These are phyloP conservation scores for Notodonta dromedarius DNA, from an alignment of 2,888 invertebrate genomes.

Conservation along the genomic window DNA sequence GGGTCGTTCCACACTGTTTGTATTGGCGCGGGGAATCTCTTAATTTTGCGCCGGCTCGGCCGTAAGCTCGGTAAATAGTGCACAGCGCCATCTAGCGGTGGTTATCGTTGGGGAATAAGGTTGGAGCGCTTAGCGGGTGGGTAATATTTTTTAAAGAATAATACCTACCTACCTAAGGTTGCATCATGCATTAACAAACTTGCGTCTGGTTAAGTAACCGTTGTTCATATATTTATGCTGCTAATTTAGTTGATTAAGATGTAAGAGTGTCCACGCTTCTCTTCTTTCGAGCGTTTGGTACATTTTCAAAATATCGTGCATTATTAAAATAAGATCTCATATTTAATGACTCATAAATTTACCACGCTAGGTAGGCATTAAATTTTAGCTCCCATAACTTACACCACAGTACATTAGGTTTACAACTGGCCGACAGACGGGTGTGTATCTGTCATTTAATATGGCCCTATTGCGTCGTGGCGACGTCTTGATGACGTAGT, in stretches of 20 bases:
- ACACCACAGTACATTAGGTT: conserved; percentile 1
- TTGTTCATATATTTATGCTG: no score
- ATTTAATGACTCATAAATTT: no score
- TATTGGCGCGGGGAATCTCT: conserved; percentile 67
- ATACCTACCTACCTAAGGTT: no score
- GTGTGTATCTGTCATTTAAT: conserved; percentile 9
- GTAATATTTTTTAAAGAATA: not conserved
- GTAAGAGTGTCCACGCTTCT: no score
- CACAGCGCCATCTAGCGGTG: conserved; percentile 45
- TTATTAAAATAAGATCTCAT: no score
- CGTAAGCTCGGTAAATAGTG: conserved; percentile 60
- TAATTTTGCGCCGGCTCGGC: conserved; percentile 68
- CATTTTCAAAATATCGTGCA: no score
- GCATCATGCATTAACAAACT: no score
- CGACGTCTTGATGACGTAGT: conserved; percentile 6
- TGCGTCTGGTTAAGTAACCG: no score
- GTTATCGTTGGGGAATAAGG: conserved; percentile 36
- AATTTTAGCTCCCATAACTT: not conserved
- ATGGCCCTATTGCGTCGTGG: conserved; percentile 4
- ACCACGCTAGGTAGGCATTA: no score
- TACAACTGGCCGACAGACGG: not conserved
- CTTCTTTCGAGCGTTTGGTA: no score
- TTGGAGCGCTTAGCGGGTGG: conserved; percentile 13
- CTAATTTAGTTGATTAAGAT: no score
- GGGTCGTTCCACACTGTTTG: conserved; percentile 70